These are phyloP conservation scores for Scrobipalpa atriplicella DNA, from an alignment of 2,888 invertebrate genomes.

Conservation along the genomic window DNA sequence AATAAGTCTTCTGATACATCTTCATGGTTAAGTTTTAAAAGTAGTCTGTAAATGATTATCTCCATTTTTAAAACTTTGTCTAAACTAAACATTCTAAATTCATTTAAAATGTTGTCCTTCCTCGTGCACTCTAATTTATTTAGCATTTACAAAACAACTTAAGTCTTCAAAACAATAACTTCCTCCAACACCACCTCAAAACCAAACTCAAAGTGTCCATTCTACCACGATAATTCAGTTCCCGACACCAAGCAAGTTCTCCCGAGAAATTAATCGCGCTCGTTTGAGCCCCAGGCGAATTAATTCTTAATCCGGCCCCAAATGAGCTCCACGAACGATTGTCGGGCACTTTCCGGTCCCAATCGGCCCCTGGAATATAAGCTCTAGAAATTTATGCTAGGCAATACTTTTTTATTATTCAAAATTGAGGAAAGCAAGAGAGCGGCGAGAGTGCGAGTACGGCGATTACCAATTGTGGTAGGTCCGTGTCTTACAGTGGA, in stretches of 20 bases:
- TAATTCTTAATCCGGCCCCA: constrained; percentile 66
- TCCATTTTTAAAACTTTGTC: too few species aligned
- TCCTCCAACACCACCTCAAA: background rate
- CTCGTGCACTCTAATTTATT: too few species aligned
- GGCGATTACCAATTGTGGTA: too few species aligned
- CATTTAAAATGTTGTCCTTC: too few species aligned
- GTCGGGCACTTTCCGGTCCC: constrained; percentile 50
- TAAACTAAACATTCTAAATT: too few species aligned
- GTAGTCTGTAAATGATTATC: too few species aligned
- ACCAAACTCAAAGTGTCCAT: background rate
- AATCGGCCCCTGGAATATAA: constrained; percentile 28
- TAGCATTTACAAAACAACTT: too few species aligned
- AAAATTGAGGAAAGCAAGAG: background rate
- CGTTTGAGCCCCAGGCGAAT: constrained; percentile 56
- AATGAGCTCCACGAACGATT: constrained; percentile 54
- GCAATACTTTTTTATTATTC: constrained; percentile 7
- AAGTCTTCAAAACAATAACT: too few species aligned
- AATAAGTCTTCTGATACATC: too few species aligned
- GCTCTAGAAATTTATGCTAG: background rate
- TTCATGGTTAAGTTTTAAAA: too few species aligned
- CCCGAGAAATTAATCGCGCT: constrained; percentile 62
- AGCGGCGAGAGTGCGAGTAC: background rate
- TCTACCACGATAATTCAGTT: constrained; percentile 12
- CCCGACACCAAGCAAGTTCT: constrained; percentile 34
- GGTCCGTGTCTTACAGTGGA: too few species aligned